These are phyloP conservation scores for honey bee (Apis mellifera) DNA, from an alignment of 1,140 invertebrate genomes.

Conservation along the genomic window DNA sequence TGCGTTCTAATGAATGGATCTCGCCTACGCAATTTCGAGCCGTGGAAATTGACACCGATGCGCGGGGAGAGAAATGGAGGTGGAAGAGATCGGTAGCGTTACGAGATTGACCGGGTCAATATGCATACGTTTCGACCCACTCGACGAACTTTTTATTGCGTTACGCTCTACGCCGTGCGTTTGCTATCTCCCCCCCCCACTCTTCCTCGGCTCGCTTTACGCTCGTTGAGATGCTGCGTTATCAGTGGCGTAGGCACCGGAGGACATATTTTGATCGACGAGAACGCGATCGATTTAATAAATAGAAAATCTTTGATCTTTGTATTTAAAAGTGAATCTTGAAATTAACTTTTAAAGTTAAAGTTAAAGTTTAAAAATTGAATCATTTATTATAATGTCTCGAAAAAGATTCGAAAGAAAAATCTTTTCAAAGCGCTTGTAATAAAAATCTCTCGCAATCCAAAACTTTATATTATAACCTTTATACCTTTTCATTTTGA, in stretches of 20 bases:
- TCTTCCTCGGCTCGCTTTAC: constrained; percentile 60
- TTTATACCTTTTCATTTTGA: no score
- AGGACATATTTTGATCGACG: constrained; percentile 10
- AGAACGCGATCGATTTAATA: not conserved
- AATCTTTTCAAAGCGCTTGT: no score
- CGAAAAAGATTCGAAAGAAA: no score
- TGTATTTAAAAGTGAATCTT: not conserved
- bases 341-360: no score
- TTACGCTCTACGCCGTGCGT: constrained; percentile 69
- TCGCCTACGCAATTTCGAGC: constrained; percentile 59
- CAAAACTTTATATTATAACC: no score
- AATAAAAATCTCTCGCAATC: no score
- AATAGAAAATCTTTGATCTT: not conserved
- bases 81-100: constrained; percentile 68
- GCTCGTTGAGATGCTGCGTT: constrained; percentile 47
- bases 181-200: constrained; percentile 20
- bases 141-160: constrained; percentile 76
- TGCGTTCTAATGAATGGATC: constrained; percentile 57
- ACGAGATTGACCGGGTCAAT: constrained; percentile 76
- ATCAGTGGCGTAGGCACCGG: constrained; percentile 62
- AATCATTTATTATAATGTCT: no score
- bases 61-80: not conserved
- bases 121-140: constrained; percentile 76
- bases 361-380: no score
- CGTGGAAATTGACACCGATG: constrained; percentile 15